Evolutionary conservation across 2,113 vertebrate species (phyloP).

Genomic region (Clinocottus analis): DNA sequence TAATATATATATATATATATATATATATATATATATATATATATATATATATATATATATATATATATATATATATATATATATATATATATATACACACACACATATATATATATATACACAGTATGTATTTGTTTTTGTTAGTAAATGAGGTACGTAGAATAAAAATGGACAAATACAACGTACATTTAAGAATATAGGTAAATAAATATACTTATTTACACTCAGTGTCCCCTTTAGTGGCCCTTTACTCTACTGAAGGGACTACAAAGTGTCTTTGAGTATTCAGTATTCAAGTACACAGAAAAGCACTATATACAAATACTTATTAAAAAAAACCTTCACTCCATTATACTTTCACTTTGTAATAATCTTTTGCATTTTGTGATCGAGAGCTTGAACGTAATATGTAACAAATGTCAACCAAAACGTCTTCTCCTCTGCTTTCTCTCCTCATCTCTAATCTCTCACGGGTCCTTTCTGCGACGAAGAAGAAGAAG

Average conservation of each 20-base stretch:
- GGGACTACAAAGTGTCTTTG: too few species aligned
- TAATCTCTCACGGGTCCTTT: constrained; percentile 72
- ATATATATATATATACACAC: too few species aligned
- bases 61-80: too few species aligned
- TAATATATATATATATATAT: too few species aligned
- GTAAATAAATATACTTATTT: neutral
- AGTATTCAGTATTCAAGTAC: too few species aligned
- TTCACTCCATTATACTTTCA: neutral
- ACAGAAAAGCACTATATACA: too few species aligned
- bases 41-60: too few species aligned
- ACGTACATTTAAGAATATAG: neutral
- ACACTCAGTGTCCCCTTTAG: too few species aligned
- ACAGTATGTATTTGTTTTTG: neutral
- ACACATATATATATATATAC: too few species aligned
- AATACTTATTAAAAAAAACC: too few species aligned
- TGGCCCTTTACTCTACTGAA: too few species aligned
- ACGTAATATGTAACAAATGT: neutral
- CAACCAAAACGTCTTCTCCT: neutral
- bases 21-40: too few species aligned
- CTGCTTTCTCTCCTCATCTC: constrained; percentile 50
- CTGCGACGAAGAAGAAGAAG: constrained; percentile 42
- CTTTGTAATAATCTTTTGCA: neutral
- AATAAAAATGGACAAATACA: neutral
- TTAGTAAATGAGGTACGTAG: neutral
- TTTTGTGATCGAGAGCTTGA: neutral